Percentiles rank a stretch among this genome's conserved stretches.
Evolutionary conservation across 2,888 invertebrate genomes (phyloP).

Genomic region (Cryptophagus acutangulus): DNA sequence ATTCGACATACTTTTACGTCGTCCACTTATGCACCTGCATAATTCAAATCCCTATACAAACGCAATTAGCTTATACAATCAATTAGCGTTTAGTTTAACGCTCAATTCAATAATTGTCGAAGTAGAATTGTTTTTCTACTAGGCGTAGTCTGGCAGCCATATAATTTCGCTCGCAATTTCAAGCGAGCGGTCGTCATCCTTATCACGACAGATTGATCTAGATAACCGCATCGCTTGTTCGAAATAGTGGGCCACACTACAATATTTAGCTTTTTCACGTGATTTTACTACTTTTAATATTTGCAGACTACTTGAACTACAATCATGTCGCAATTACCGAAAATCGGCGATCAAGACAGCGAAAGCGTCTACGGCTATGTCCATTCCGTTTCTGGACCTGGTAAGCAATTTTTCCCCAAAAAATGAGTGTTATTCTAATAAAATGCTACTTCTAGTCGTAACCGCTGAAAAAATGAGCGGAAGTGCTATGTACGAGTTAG

Average conservation of each 20-base stretch:
- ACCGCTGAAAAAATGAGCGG: constrained; percentile 99
- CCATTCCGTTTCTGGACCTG: constrained; percentile 96
- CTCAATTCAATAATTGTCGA: not conserved
- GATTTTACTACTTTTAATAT: constrained; percentile 22
- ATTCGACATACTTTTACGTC: constrained; percentile 6
- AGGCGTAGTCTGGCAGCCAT: constrained; percentile 34
- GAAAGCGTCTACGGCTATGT: constrained; percentile 93
- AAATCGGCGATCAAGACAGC: constrained; percentile 75
- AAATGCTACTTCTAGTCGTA: constrained; percentile 67
- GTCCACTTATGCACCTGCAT: not conserved
- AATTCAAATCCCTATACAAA: not conserved
- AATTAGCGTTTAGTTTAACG: not conserved
- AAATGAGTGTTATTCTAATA: constrained; percentile 11
- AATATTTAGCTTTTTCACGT: constrained; percentile 33
- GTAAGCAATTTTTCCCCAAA: constrained; percentile 53
- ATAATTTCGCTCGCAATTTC: constrained; percentile 23
- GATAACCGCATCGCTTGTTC: constrained; percentile 27
- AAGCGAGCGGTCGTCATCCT: constrained; percentile 24
- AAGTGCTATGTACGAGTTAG: constrained; percentile 99
- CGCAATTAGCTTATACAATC: not conserved
- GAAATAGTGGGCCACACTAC: constrained; percentile 27
- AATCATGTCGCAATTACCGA: constrained; percentile 67
- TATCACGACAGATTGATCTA: constrained; percentile 6
- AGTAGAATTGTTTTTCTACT: constrained; percentile 6
- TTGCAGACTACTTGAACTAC: constrained; percentile 16